Conservation (phyloP, 2,888 invertebrate genomes). For the Myopa tessellatipennis region DNA sequence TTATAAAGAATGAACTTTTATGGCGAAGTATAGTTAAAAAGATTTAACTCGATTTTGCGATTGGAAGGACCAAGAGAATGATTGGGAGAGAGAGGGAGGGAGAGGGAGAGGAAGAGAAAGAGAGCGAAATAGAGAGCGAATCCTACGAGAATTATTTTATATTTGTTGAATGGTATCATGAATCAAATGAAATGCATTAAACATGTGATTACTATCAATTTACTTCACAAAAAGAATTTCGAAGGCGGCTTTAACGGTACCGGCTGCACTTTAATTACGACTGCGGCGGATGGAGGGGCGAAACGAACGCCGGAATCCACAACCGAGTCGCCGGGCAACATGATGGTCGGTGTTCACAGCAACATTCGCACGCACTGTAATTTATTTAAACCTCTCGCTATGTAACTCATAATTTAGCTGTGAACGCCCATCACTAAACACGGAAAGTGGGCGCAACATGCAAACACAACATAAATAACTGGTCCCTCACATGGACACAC, state of each 20-base stretch:
- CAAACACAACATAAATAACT: constrained; percentile 37
- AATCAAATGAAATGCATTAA: no score
- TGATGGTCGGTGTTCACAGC: constrained; percentile 45
- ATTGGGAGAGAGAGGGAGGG: no score
- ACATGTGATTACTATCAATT: no score
- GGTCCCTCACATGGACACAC: background rate
- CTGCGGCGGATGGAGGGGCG: background rate
- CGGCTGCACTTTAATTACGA: background rate
- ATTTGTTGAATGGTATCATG: no score
- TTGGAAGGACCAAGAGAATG: constrained; percentile 40
- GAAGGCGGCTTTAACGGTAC: background rate
- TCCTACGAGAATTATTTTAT: no score
- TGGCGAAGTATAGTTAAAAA: no score
- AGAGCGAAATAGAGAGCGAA: no score
- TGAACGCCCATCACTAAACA: constrained; percentile 29
- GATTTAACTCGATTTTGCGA: no score
- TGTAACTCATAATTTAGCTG: constrained; percentile 38
- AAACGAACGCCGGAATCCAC: background rate
- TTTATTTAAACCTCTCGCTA: constrained; percentile 41
- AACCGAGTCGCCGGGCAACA: background rate
- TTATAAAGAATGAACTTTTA: no score
- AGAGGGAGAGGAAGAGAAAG: no score
- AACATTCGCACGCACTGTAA: constrained; percentile 49
- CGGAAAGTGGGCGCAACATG: constrained; percentile 27
- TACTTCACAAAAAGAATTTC: no score